These are phyloP conservation scores for Spodoptera exigua DNA, from an alignment of 2,888 invertebrate genomes.

Conservation along the genomic window DNA sequence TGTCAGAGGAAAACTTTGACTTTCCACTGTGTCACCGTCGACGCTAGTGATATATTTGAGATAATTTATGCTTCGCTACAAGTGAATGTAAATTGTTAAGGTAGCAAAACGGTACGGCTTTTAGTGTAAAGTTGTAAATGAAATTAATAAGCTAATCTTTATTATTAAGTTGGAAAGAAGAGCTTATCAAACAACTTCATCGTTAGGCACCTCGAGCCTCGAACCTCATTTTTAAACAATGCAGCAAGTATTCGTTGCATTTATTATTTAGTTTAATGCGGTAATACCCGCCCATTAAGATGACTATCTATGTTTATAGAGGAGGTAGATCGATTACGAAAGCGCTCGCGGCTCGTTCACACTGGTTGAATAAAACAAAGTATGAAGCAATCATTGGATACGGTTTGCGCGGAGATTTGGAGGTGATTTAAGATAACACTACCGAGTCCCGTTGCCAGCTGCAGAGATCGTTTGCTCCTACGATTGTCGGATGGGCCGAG, in stretches of 20 bases:
- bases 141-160: too few relatives aligned
- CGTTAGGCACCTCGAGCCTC: not conserved
- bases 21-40: conserved; percentile 75
- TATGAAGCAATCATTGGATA: conserved; percentile 41
- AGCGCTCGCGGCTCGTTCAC: conserved; percentile 29
- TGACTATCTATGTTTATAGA: conserved; percentile 40
- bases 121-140: not conserved
- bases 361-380: conserved; percentile 39
- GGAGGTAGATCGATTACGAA: conserved; percentile 49
- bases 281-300: conserved; percentile 27
- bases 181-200: too few relatives aligned
- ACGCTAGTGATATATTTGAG: conserved; percentile 41
- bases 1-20: conserved; percentile 81
- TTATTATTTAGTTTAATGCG: conserved; percentile 6
- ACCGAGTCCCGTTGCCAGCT: conserved; percentile 79
- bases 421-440: conserved; percentile 80
- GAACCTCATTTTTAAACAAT: conserved; percentile 15
- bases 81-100: conserved; percentile 3
- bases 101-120: not conserved
- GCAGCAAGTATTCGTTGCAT: not conserved
- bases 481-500: conserved; percentile 72
- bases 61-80: conserved; percentile 16
- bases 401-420: conserved; percentile 70
- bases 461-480: conserved; percentile 74
- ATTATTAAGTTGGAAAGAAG: too few relatives aligned